Conservation (phyloP, 23 tunicate species). For the Oikopleura dioica region DNA sequence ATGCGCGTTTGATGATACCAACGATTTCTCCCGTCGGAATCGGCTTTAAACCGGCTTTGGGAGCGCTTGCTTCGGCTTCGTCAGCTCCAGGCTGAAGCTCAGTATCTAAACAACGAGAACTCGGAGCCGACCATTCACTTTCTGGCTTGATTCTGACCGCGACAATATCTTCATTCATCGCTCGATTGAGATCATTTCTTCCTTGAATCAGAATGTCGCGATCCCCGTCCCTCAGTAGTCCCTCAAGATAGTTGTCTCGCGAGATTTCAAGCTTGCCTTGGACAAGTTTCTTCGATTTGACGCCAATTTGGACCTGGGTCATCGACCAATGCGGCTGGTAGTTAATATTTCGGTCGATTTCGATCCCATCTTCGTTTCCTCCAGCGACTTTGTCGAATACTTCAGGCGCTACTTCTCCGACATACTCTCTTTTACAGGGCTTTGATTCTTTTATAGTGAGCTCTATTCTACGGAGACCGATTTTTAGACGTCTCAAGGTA, state of each 20-base stretch:
- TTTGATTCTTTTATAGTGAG: too few relatives aligned
- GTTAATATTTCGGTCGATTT: conserved; percentile 38
- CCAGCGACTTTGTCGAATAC: neutral
- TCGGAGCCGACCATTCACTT: conserved; percentile 52
- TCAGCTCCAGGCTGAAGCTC: conserved; percentile 97
- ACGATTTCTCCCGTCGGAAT: conserved; percentile 71
- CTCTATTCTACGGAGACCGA: too few relatives aligned
- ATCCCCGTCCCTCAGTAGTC: conserved; percentile 26
- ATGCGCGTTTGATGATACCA: conserved; percentile 83
- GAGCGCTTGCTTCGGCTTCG: conserved; percentile 13
- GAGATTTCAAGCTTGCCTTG: conserved; percentile 71
- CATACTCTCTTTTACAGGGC: too few relatives aligned
- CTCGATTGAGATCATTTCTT: conserved; percentile 51
- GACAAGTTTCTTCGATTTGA: conserved; percentile 29
- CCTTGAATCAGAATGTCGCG: conserved; percentile 78
- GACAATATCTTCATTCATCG: conserved; percentile 71
- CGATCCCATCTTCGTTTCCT: neutral
- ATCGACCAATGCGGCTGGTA: conserved; percentile 53
- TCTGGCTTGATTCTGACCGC: conserved; percentile 55
- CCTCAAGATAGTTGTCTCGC: conserved; percentile 72
- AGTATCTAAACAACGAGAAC: conserved; percentile 72
- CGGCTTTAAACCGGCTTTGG: neutral
- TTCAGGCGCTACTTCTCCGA: neutral
- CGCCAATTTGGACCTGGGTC: conserved; percentile 29
- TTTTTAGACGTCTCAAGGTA: too few relatives aligned